Evolutionary conservation across 2,888 invertebrate species (phyloP).

Genomic region (Agrotis ipsilon): DNA sequence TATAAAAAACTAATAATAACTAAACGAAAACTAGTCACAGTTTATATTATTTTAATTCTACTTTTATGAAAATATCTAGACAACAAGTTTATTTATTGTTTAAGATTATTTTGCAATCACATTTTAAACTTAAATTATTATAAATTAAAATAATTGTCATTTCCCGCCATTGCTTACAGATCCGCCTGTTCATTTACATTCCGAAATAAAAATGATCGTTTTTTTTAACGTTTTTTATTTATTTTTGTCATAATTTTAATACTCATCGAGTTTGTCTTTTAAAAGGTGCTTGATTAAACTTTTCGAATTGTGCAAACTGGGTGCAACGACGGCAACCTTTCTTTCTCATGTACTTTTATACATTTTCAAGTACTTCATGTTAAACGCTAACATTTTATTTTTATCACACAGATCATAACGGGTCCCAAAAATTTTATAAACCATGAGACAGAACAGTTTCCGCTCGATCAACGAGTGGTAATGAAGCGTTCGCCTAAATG

Average conservation of each 20-base stretch:
- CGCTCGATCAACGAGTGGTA: conserved; percentile 84
- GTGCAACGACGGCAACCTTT: conserved; percentile 82
- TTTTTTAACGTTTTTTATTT: conserved; percentile 24
- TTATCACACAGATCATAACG: conserved; percentile 83
- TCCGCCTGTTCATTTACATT: conserved; percentile 41
- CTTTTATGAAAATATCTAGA: conserved; percentile 61
- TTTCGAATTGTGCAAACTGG: conserved; percentile 82
- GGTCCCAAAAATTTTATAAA: conserved; percentile 84
- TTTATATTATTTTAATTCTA: conserved; percentile 53
- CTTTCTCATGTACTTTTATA: conserved; percentile 78
- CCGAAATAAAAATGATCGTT: conserved; percentile 41
- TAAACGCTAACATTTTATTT: conserved; percentile 64
- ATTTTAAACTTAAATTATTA: conserved; percentile 53
- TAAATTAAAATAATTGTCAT: conserved; percentile 46
- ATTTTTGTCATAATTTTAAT: conserved; percentile 38
- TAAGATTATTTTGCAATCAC: conserved; percentile 51
- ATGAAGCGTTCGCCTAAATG: conserved; percentile 87
- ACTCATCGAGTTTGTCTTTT: conserved; percentile 58
- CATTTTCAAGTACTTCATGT: conserved; percentile 66
- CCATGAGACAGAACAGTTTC: conserved; percentile 85
- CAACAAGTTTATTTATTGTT: conserved; percentile 56
- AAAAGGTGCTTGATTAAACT: conserved; percentile 68
- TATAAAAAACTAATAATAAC: conserved; percentile 73
- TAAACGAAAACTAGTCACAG: conserved; percentile 75
- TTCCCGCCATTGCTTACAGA: conserved; percentile 51